These are phyloP conservation scores for Dryocosmus kuriphilus DNA, from an alignment of 2,888 invertebrate species.

Conservation along the genomic window DNA sequence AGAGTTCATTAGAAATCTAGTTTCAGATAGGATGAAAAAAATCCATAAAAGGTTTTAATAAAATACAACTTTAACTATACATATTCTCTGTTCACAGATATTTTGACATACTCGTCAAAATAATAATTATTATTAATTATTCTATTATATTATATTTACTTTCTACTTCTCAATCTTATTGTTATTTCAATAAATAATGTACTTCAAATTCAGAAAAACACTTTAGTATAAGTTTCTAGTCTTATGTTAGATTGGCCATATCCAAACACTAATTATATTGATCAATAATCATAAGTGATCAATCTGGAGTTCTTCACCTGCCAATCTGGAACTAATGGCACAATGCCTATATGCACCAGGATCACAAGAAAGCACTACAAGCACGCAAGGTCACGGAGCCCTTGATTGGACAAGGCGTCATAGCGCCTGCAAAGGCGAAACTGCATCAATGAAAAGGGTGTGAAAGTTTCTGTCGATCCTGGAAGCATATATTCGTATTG, in stretches of 20 bases:
- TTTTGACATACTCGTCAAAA: no score
- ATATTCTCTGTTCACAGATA: no score
- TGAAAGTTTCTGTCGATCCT: slow-evolving; percentile 17
- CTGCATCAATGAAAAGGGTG: slow-evolving; percentile 25
- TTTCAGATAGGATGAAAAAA: not conserved
- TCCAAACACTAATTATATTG: not conserved
- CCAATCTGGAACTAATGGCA: not conserved
- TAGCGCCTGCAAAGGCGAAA: slow-evolving; percentile 15
- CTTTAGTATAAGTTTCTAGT: no score
- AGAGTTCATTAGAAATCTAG: not conserved
- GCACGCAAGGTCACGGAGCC: slow-evolving; percentile 33
- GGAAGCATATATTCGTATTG: slow-evolving; percentile 11
- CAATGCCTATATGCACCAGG: not conserved
- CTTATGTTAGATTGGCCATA: no score
- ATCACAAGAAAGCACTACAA: slow-evolving; percentile 12
- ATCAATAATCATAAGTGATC: not conserved
- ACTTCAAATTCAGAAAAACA: no score
- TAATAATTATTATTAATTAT: no score
- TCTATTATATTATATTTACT: no score
- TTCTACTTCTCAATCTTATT: no score
- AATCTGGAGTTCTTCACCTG: no score
- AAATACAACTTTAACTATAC: no score
- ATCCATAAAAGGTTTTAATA: not conserved
- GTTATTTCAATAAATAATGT: no score
- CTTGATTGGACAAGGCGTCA: slow-evolving; percentile 9